Evolutionary conservation across 2,888 invertebrate species (phyloP).

Genomic region (Lutraria lutraria): DNA sequence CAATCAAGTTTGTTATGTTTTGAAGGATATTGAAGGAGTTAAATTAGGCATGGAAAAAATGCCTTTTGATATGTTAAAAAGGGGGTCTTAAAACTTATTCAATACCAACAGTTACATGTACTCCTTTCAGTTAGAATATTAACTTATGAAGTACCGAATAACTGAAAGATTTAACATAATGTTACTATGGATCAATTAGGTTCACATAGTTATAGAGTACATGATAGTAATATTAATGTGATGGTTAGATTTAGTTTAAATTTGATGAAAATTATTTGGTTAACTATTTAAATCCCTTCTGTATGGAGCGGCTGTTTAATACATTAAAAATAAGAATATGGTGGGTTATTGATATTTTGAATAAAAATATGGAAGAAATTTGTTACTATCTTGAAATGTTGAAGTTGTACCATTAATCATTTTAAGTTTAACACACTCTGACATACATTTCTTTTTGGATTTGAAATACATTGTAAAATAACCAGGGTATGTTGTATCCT

Average conservation of each 20-base stretch:
- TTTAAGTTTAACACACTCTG: neutral
- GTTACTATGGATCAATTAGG: conserved; percentile 1
- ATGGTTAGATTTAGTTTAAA: neutral
- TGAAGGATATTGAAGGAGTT: neutral
- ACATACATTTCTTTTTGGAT: neutral
- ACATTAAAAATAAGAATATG: too few relatives aligned
- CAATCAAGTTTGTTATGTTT: neutral
- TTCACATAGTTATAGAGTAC: neutral
- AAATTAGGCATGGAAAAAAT: conserved; percentile 3
- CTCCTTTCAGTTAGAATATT: too few relatives aligned
- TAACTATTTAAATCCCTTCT: neutral
- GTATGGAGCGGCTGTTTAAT: neutral
- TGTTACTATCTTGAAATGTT: too few relatives aligned
- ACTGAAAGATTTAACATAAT: neutral
- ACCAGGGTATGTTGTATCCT: neutral
- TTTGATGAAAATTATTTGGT: neutral
- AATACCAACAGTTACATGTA: neutral
- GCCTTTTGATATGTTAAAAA: neutral
- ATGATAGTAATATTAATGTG: neutral
- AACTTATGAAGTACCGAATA: neutral
- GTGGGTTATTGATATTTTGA: too few relatives aligned
- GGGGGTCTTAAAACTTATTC: neutral
- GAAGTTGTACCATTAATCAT: too few relatives aligned
- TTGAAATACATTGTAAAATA: neutral
- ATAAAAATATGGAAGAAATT: too few relatives aligned